Conservation (phyloP, 1,140 invertebrate species). For the Melanaphis sacchari region DNA sequence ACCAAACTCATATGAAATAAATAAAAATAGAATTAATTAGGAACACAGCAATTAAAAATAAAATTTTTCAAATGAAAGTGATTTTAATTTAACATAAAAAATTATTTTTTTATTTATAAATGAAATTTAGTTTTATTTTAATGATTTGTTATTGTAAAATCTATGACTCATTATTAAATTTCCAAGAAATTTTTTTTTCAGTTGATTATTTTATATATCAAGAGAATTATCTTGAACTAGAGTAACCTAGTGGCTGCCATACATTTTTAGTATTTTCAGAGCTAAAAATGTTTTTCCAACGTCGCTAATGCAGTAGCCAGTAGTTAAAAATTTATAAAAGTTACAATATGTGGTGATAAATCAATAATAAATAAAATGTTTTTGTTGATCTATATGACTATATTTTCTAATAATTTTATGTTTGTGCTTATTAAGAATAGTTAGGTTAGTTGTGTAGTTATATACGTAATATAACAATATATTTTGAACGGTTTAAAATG, state of each 20-base stretch:
- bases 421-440: neutral
- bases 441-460: neutral
- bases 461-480: too few species aligned
- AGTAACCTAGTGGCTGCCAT: neutral
- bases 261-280: neutral
- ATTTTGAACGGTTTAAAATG: neutral
- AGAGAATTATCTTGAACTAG: neutral
- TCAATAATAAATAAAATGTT: neutral
- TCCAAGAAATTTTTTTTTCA: neutral
- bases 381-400: neutral
- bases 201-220: neutral
- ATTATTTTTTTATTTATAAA: neutral
- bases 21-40: neutral
- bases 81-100: neutral
- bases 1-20: neutral
- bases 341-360: neutral
- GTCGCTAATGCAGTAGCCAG: too few species aligned
- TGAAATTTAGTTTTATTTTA: neutral
- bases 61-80: neutral
- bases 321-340: neutral
- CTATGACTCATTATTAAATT: neutral
- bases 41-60: neutral
- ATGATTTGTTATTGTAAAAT: neutral
- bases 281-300: neutral
- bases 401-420: neutral